Evolutionary conservation across 2,888 invertebrate species (phyloP).

Genomic region (Drosophila fulvimacula): DNA sequence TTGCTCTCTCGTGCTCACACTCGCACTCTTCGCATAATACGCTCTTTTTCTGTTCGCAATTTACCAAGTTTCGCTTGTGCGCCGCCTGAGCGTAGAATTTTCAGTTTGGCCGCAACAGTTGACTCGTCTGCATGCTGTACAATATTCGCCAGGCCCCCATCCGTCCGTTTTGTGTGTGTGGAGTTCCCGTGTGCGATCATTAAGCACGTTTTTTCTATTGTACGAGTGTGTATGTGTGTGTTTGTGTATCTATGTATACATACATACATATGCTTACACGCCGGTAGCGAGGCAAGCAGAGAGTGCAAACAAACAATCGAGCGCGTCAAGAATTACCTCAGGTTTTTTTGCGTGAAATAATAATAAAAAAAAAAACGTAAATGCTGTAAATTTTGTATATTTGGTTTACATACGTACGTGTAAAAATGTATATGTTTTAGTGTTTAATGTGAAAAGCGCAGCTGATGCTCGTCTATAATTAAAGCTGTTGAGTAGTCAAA

Average conservation of each 20-base stretch:
- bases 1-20: slow-evolving; percentile 31
- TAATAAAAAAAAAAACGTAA: slow-evolving; percentile 15
- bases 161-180: slow-evolving; percentile 45
- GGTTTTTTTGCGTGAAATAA: slow-evolving; percentile 28
- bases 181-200: slow-evolving; percentile 54
- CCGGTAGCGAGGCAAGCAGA: slow-evolving; percentile 38
- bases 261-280: slow-evolving; percentile 28
- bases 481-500: slow-evolving; percentile 51
- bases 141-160: slow-evolving; percentile 38
- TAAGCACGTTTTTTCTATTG: slow-evolving; percentile 61
- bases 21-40: slow-evolving; percentile 25
- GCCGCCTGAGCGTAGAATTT: slow-evolving; percentile 62
- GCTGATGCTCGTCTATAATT: slow-evolving; percentile 48
- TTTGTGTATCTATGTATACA: slow-evolving; percentile 31
- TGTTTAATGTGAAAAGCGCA: slow-evolving; percentile 42
- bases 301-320: slow-evolving; percentile 48
- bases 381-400: slow-evolving; percentile 42
- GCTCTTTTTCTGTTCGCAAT: slow-evolving; percentile 35
- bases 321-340: slow-evolving; percentile 36
- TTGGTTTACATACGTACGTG: slow-evolving; percentile 8
- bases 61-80: slow-evolving; percentile 58
- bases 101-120: slow-evolving; percentile 75
- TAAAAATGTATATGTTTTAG: slow-evolving; percentile 1
- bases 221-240: slow-evolving; percentile 8
- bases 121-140: slow-evolving; percentile 75